phyloP scores from a whole-genome alignment of 2,113 vertebrate genomes.

The Albula glossodonta region DNA sequence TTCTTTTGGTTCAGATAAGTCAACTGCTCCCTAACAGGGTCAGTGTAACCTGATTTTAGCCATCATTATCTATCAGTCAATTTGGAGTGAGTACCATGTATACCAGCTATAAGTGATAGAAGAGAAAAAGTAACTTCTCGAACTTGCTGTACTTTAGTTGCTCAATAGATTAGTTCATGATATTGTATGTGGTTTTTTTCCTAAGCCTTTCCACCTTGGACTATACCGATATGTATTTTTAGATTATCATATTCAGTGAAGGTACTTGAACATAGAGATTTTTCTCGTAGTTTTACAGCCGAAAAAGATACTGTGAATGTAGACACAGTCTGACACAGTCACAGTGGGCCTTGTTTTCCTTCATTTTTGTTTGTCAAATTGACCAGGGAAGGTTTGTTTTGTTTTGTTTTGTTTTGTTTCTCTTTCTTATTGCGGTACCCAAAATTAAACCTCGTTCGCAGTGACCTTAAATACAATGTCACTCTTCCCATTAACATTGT shows the following conservation, averaged over 20 bases:
- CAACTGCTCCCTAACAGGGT: no score
- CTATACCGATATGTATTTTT: not conserved
- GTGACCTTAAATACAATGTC: constrained; percentile 43
- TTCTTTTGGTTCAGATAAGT: no score
- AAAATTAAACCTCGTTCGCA: constrained; percentile 5
- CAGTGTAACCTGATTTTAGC: no score
- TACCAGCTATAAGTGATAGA: no score
- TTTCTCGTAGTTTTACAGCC: not conserved
- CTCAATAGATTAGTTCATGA: not conserved
- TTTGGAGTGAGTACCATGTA: no score
- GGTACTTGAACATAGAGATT: not conserved
- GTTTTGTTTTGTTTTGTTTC: not conserved
- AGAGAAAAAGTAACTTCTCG: no score
- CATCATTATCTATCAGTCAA: no score
- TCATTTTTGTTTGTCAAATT: not conserved
- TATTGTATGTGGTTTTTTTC: not conserved
- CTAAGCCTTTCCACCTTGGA: not conserved
- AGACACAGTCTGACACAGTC: not conserved
- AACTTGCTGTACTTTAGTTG: not conserved
- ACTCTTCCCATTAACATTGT: constrained; percentile 33
- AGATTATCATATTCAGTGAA: not conserved
- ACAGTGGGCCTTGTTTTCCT: not conserved
- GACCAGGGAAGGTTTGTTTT: constrained; percentile 6
- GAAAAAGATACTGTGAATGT: not conserved
- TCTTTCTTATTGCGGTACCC: not conserved